phyloP scores from a whole-genome alignment of 2,113 vertebrate genomes.

The Callionymus lyra region DNA sequence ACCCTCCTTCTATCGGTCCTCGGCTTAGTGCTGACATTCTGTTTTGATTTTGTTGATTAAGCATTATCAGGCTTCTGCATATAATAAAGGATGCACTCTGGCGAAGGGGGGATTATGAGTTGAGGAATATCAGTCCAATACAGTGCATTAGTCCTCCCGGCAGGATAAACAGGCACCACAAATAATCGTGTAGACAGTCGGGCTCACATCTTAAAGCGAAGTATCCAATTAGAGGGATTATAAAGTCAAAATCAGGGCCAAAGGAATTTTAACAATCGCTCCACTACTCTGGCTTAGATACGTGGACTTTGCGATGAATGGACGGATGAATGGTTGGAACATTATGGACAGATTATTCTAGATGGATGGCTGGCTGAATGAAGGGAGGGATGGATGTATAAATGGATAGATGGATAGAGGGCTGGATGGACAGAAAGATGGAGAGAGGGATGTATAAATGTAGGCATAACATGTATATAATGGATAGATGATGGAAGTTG shows the following conservation, averaged over 20 bases:
- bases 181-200: constrained; percentile 29
- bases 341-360: too few relatives aligned
- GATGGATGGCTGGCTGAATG: too few relatives aligned
- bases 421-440: too few relatives aligned
- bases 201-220: constrained; percentile 21
- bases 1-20: constrained; percentile 38
- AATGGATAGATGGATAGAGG: too few relatives aligned
- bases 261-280: constrained; percentile 1
- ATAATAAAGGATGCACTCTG: constrained; percentile 28
- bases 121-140: constrained; percentile 32
- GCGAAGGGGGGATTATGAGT: constrained; percentile 33
- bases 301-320: too few relatives aligned
- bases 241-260: constrained; percentile 18
- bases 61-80: constrained; percentile 47
- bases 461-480: too few relatives aligned
- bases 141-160: constrained; percentile 31
- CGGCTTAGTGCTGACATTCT: constrained; percentile 42
- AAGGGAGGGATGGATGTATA: too few relatives aligned
- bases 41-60: constrained; percentile 57
- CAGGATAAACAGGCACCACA: constrained; percentile 19
- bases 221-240: constrained; percentile 2
- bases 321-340: too few relatives aligned
- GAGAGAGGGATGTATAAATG: too few relatives aligned
- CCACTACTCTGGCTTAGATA: too few relatives aligned
- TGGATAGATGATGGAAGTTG: too few relatives aligned